These are phyloP conservation scores for Drosophila seclusa DNA, from an alignment of 2,888 invertebrate genomes.

Conservation along the genomic window DNA sequence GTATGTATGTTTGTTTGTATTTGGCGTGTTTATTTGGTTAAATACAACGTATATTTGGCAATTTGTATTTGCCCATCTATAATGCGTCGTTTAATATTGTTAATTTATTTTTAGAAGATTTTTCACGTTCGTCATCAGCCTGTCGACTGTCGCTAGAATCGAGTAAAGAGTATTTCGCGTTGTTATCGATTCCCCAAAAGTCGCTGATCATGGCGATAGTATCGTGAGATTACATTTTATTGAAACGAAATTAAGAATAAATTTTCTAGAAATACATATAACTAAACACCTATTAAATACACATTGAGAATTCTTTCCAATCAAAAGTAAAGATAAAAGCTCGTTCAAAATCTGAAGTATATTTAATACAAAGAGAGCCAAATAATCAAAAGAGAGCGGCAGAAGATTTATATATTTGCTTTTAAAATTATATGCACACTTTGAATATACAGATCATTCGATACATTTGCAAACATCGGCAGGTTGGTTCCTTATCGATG, in stretches of 20 bases:
- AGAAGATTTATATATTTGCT: not conserved
- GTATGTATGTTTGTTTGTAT: conserved; percentile 35
- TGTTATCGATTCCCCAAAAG: conserved; percentile 35
- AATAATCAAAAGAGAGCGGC: not conserved
- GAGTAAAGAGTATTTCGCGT: conserved; percentile 17
- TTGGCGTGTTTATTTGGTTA: conserved; percentile 49
- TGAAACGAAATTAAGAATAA: not conserved
- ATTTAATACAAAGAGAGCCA: not conserved
- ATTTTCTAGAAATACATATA: not conserved
- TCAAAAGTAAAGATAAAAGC: not conserved
- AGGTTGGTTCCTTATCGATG: conserved; percentile 3
- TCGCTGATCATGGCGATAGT: conserved; percentile 40
- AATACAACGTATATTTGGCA: conserved; percentile 49
- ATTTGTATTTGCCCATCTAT: conserved; percentile 41
- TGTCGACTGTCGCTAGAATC: conserved; percentile 28
- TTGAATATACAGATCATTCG: not conserved
- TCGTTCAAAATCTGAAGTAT: not conserved
- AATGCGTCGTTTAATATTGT: conserved; percentile 52
- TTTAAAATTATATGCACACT: not conserved
- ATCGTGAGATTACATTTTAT: conserved; percentile 7
- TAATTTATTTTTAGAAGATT: conserved; percentile 58
- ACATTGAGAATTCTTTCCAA: not conserved
- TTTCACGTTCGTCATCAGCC: conserved; percentile 63
- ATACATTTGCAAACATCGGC: not conserved
- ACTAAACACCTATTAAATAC: not conserved